These are phyloP conservation scores for Coenobita brevimanus DNA, from an alignment of 1,140 invertebrate species.

Conservation along the genomic window DNA sequence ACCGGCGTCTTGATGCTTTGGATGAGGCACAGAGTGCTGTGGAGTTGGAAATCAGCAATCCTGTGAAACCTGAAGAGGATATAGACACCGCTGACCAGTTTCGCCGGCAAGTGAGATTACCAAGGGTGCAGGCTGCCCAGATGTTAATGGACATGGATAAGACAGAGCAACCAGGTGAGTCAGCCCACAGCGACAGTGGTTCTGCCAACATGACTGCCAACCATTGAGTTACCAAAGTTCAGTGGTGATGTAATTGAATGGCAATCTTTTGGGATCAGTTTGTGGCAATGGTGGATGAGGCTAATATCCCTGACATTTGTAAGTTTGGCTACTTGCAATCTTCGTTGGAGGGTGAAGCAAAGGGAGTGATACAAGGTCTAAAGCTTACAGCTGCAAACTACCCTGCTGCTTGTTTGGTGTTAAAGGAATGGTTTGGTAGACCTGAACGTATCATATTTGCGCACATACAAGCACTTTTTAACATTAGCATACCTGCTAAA, in stretches of 20 bases:
- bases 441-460: constrained; percentile 38
- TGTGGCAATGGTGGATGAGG: background rate
- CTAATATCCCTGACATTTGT: constrained; percentile 27
- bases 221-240: no score
- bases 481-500: constrained; percentile 7
- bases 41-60: no score
- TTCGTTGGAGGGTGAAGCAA: constrained; percentile 38
- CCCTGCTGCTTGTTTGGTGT: constrained; percentile 22
- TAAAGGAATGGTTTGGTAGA: constrained; percentile 54
- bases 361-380: constrained; percentile 23
- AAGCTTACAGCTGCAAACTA: constrained; percentile 55
- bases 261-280: constrained; percentile 41
- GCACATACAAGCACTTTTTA: constrained; percentile 29
- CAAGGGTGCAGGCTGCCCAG: no score
- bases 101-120: no score
- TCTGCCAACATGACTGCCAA: no score
- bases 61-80: no score
- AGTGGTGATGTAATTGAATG: constrained; percentile 8
- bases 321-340: constrained; percentile 63
- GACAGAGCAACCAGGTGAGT: no score
- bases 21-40: no score
- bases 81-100: no score
- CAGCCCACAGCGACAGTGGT: no score
- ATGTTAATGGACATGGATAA: no score
- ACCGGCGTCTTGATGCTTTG: no score